Percentiles rank a stretch among this genome's conserved stretches.
Conservation (phyloP, 2,797 vertebrate genomes). For the Lithobates sylvaticus region DNA sequence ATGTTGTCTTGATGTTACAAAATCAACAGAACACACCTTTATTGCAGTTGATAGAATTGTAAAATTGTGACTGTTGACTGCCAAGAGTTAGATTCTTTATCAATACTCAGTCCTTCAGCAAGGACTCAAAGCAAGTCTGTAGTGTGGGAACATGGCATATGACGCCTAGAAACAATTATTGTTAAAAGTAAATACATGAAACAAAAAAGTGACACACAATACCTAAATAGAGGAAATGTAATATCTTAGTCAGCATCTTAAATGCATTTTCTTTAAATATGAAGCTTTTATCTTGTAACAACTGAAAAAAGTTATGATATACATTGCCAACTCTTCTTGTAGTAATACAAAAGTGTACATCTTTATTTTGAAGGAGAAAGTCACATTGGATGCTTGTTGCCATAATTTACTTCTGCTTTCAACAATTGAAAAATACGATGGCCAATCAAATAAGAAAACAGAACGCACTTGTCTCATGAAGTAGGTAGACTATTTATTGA, state of each 20-base stretch:
- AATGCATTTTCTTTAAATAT: neutral
- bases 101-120: slow-evolving; percentile 1
- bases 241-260: neutral
- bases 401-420: neutral
- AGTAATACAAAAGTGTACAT: neutral
- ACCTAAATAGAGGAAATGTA: neutral
- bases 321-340: neutral
- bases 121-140: neutral
- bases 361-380: neutral
- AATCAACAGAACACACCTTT: slow-evolving; percentile 44
- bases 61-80: neutral
- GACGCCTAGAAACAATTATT: neutral
- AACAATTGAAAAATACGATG: neutral
- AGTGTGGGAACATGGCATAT: neutral
- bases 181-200: neutral
- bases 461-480: too few species aligned
- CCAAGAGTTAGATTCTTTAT: slow-evolving; percentile 10
- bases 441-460: too few species aligned
- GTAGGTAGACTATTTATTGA: too few species aligned
- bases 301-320: neutral
- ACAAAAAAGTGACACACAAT: neutral
- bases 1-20: slow-evolving; percentile 15
- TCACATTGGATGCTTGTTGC: neutral
- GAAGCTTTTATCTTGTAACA: neutral
- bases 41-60: neutral